phyloP scores from a whole-genome alignment of 2,888 invertebrate genomes.

The Campoplex capitator region DNA sequence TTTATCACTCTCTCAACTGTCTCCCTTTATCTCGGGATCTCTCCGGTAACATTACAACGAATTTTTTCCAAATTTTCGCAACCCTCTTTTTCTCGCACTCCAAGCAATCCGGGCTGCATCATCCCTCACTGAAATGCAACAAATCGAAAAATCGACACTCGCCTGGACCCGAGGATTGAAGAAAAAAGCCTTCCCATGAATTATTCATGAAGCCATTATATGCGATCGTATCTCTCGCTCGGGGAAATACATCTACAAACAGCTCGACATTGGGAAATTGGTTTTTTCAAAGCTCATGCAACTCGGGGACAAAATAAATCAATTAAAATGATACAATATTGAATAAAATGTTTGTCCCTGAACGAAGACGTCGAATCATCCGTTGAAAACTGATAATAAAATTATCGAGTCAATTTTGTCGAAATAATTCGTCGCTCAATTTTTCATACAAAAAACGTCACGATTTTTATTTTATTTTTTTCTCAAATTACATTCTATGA shows the following conservation, averaged over 20 bases:
- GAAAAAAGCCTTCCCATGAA: constrained; percentile 69
- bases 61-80: neutral
- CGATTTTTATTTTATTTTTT: too few species aligned
- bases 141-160: constrained; percentile 74
- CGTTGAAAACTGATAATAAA: neutral
- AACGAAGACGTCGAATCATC: neutral
- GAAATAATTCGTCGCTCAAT: neutral
- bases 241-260: constrained; percentile 70
- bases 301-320: neutral
- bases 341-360: neutral
- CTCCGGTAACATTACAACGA: neutral
- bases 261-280: constrained; percentile 38
- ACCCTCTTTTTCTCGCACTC: constrained; percentile 25
- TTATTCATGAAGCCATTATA: constrained; percentile 78
- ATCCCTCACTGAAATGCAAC: constrained; percentile 43
- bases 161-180: constrained; percentile 51
- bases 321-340: constrained; percentile 25
- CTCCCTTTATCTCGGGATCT: constrained; percentile 5
- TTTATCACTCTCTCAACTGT: neutral
- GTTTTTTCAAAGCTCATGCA: constrained; percentile 54
- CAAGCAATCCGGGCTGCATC: constrained; percentile 21
- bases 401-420: neutral
- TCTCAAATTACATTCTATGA: too few species aligned
- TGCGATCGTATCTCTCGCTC: constrained; percentile 70
- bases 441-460: neutral